These are phyloP conservation scores for Trematocara marginatum DNA, from an alignment of 2,113 vertebrate species.

Conservation along the genomic window DNA sequence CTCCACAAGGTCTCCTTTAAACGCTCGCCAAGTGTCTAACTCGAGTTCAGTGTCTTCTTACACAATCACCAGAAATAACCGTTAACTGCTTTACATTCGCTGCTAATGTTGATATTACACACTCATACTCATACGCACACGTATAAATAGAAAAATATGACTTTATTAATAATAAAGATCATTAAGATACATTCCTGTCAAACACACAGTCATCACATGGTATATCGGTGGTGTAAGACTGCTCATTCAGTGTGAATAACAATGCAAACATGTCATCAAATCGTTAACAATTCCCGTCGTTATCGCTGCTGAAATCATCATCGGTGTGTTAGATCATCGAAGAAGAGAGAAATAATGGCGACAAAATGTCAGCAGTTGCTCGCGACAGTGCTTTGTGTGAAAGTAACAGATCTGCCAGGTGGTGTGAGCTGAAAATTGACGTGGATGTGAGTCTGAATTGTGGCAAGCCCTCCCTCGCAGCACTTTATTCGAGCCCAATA, in stretches of 20 bases:
- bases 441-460: neutral
- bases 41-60: neutral
- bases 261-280: conserved; percentile 45
- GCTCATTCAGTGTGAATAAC: conserved; percentile 54
- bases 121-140: neutral
- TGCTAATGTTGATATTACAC: neutral
- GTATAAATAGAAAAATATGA: conserved; percentile 92
- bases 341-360: neutral
- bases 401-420: neutral
- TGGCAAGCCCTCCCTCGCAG: neutral
- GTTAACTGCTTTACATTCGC: neutral
- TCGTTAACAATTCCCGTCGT: neutral
- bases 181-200: conserved; percentile 71
- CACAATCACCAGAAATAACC: neutral
- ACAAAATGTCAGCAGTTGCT: neutral
- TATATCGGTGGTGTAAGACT: conserved; percentile 63
- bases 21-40: neutral
- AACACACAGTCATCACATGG: conserved; percentile 67
- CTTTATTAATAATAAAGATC: conserved; percentile 97
- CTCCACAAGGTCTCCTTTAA: neutral
- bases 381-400: neutral
- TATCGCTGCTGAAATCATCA: conserved; percentile 27
- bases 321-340: neutral
- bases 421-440: neutral
- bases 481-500: conserved; percentile 4